These are phyloP conservation scores for Nixonia krombeini DNA, from an alignment of 1,140 invertebrate species.

Conservation along the genomic window DNA sequence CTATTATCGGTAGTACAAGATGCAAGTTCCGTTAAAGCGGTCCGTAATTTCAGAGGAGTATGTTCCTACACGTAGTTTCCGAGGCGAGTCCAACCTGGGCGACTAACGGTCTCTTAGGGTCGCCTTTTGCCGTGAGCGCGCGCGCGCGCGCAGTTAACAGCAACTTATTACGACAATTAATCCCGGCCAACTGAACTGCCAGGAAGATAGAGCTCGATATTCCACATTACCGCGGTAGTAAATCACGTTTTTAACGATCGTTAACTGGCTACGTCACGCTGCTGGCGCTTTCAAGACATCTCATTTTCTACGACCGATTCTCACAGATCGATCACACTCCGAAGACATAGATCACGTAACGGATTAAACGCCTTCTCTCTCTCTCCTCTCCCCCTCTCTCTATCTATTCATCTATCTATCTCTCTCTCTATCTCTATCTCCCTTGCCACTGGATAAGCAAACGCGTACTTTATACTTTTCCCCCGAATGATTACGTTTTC, in stretches of 20 bases:
- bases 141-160: constrained; percentile 8
- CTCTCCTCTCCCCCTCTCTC: no score
- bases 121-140: constrained; percentile 11
- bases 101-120: constrained; percentile 36
- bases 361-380: neutral
- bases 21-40: constrained; percentile 48
- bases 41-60: constrained; percentile 37
- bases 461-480: no score
- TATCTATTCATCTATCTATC: no score
- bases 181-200: constrained; percentile 18
- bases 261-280: constrained; percentile 5
- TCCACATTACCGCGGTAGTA: constrained; percentile 25
- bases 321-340: constrained; percentile 7
- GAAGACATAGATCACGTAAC: constrained; percentile 4
- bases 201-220: constrained; percentile 35
- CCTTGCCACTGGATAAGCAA: no score
- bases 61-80: constrained; percentile 26
- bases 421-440: no score
- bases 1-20: constrained; percentile 48
- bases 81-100: constrained; percentile 18
- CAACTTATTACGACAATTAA: constrained; percentile 51
- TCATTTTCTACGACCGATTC: constrained; percentile 11
- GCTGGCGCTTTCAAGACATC: constrained; percentile 5
- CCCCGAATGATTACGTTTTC: no score
- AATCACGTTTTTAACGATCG: constrained; percentile 24